phyloP scores from a whole-genome alignment of 2,888 invertebrate genomes.

The Spialia ferax region DNA sequence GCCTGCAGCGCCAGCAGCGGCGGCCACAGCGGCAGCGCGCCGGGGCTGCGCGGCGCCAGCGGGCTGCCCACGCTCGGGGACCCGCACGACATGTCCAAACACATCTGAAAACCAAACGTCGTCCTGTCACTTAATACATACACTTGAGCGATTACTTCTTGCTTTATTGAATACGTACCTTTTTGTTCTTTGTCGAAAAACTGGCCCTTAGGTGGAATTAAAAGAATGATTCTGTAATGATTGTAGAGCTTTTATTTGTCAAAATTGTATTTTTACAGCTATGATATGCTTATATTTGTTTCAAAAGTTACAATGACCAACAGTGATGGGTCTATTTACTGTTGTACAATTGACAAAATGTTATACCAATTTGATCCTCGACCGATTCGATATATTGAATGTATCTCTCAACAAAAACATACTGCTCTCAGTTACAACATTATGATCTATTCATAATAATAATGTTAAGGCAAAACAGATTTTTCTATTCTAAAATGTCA shows the following conservation, averaged over 20 bases:
- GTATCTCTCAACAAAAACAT: slow-evolving; percentile 77
- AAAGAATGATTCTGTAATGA: slow-evolving; percentile 77
- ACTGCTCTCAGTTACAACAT: slow-evolving; percentile 79
- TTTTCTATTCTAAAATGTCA: slow-evolving; percentile 84
- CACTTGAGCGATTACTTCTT: background rate
- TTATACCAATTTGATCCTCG: slow-evolving; percentile 74
- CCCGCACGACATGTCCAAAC: slow-evolving; percentile 76
- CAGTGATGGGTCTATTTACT: slow-evolving; percentile 82
- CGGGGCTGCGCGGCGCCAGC: slow-evolving; percentile 69
- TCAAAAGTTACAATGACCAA: slow-evolving; percentile 88
- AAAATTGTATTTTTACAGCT: slow-evolving; percentile 95
- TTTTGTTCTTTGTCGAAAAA: slow-evolving; percentile 1
- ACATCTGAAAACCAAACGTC: slow-evolving; percentile 70
- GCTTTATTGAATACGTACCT: slow-evolving; percentile 52
- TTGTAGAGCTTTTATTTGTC: slow-evolving; percentile 93
- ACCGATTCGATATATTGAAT: slow-evolving; percentile 73
- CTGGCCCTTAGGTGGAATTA: slow-evolving; percentile 50
- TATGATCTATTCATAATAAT: slow-evolving; percentile 62
- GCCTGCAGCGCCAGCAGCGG: slow-evolving; percentile 80
- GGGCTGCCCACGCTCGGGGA: slow-evolving; percentile 66
- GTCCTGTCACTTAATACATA: background rate
- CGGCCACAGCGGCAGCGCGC: slow-evolving; percentile 76
- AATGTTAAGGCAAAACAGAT: slow-evolving; percentile 85
- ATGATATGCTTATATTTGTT: slow-evolving; percentile 96
- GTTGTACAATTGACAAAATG: slow-evolving; percentile 82